Evolutionary conservation across 2,888 invertebrate genomes (phyloP), one percentile per base, ranked within the genome.

Genomic region (Amphipoea oculea): DNA sequence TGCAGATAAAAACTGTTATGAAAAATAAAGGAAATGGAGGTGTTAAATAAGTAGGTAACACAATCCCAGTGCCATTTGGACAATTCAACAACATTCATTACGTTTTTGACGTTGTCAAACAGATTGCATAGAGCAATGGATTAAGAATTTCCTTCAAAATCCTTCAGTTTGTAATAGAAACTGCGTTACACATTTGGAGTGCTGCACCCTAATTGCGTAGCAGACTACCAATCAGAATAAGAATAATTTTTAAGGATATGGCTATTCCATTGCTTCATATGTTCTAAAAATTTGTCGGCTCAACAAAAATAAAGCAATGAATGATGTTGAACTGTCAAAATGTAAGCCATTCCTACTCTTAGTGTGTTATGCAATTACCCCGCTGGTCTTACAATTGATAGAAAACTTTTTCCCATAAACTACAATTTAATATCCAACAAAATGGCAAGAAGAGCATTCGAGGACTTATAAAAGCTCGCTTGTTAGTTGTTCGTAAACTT

Each of bases 401-500:
- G n/a, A 51, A 79, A 78, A 62, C 36, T 78, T 76, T 60, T 54
- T n/a, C 42, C 42, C 36, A 42, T 29, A 36, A 62, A 71, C 78
- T 62, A 14, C 23, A 54, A 75, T 82, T 76, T 68, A 62, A 68
- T 63, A 63, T 77, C 72, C 20, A 63, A 69, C 17, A 68, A 76
- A 69, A 83, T 57, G 36, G 20, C 68, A 42, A 51, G 40, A 66
- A 54, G 45, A 66, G 12, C 66, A 67, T 20, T 71, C 20, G 42
- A 57, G 29, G 40, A 63, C 68, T 68, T 73, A 36, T 40, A 54
- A 68, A 62, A 63, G 23, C 68, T 68, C 14, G 29, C 20, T 40
- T 63, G 54, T 62, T 54, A 57, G 9, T 40, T 62, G 40, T 68
- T 45, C 17, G 82, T 57, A 48, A 82, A 82, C 23, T 68, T 75